phyloP scores from a whole-genome alignment of 2,888 invertebrate species.

The Xanthia icteritia region DNA sequence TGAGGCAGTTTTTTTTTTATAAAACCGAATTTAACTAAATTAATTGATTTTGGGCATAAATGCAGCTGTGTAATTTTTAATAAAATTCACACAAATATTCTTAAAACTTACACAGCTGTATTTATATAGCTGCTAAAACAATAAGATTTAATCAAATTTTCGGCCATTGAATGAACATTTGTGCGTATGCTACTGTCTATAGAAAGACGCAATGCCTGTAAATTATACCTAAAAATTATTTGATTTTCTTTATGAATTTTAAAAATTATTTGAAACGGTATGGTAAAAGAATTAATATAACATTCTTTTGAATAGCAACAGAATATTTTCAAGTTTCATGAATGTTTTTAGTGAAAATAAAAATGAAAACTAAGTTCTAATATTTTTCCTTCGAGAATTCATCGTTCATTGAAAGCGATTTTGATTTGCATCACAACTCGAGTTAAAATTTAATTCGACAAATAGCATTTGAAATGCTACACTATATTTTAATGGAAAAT shows the following conservation, averaged over 20 bases:
- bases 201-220: neutral
- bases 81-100: no score
- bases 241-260: neutral
- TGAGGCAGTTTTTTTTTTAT: neutral
- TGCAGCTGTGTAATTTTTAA: no score
- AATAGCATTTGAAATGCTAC: neutral
- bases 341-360: neutral
- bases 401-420: neutral
- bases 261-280: neutral
- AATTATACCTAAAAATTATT: neutral
- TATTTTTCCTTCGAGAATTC: neutral
- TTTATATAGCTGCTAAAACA: constrained; percentile 29
- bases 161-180: constrained; percentile 20
- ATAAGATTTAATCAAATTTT: constrained; percentile 40
- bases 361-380: neutral
- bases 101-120: constrained; percentile 40
- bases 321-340: neutral
- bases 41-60: constrained; percentile 3
- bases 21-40: neutral
- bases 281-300: neutral
- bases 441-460: neutral
- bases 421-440: constrained; percentile 2
- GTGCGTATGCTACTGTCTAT: constrained; percentile 12
- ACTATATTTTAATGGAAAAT: neutral
- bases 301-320: neutral